phyloP scores from a whole-genome alignment of 2,888 invertebrate genomes.

The Cephus pulcher region DNA sequence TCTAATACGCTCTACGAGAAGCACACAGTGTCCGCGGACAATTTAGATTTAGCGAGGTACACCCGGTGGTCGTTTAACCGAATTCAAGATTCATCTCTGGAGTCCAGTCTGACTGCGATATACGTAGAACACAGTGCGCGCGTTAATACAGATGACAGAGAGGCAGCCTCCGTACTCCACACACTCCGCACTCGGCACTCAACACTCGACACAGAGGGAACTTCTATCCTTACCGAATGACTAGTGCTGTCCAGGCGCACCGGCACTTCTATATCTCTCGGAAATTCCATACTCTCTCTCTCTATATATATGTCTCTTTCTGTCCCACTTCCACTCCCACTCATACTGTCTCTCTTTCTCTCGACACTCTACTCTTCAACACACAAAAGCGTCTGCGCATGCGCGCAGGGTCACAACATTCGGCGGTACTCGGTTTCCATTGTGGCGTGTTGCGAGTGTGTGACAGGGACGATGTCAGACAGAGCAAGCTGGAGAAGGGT shows the following conservation, averaged over 20 bases:
- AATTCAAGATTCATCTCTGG: constrained; percentile 44
- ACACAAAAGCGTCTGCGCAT: not conserved
- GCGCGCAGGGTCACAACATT: constrained; percentile 27
- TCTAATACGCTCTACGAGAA: too few relatives aligned
- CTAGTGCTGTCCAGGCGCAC: constrained; percentile 38
- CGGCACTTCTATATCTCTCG: constrained; percentile 28
- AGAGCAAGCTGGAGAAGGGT: constrained; percentile 2
- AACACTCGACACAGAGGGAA: not conserved
- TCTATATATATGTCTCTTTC: too few relatives aligned
- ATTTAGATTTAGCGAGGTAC: constrained; percentile 34
- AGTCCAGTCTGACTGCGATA: too few relatives aligned
- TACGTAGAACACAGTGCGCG: too few relatives aligned
- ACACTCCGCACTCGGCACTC: too few relatives aligned
- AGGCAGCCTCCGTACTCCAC: too few relatives aligned
- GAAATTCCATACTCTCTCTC: too few relatives aligned
- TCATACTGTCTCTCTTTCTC: not conserved
- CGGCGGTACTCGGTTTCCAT: constrained; percentile 31
- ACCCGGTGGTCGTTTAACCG: constrained; percentile 40
- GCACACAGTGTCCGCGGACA: not conserved
- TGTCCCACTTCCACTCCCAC: constrained; percentile 18
- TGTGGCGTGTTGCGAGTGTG: constrained; percentile 3
- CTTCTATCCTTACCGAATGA: constrained; percentile 33
- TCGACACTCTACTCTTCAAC: not conserved
- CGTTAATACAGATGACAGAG: too few relatives aligned
- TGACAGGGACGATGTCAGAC: constrained; percentile 8